Percentiles rank a stretch among this genome's conserved stretches.
Evolutionary conservation across 2,113 vertebrate species (phyloP).

Genomic region (Myodes glareolus): DNA sequence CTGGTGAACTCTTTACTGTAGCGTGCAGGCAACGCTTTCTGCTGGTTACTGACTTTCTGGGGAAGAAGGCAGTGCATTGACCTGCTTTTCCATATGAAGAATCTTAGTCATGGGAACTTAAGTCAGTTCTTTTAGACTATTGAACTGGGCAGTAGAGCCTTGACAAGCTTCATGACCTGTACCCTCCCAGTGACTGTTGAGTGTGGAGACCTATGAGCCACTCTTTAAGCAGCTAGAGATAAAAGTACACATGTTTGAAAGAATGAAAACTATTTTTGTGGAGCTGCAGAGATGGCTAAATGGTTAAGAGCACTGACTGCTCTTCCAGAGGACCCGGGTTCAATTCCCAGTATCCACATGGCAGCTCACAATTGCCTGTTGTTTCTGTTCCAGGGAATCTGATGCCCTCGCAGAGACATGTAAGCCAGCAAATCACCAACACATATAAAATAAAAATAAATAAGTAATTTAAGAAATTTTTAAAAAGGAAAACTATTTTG

Average conservation of each 20-base stretch:
- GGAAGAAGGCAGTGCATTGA: background rate
- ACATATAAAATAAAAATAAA: background rate
- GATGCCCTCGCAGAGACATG: background rate
- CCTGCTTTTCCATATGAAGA: background rate
- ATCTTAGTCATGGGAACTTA: background rate
- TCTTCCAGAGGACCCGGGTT: background rate
- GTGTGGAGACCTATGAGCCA: background rate
- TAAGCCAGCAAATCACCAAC: background rate
- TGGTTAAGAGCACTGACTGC: background rate
- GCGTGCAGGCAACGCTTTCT: background rate
- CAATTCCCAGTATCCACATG: background rate
- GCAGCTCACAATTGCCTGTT: background rate
- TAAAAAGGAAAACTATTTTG: background rate
- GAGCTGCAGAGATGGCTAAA: background rate
- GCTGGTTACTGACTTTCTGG: background rate
- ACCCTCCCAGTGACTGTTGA: background rate
- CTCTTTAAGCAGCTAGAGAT: background rate
- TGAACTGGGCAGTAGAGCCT: background rate
- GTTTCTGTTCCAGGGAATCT: background rate
- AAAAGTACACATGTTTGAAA: background rate
- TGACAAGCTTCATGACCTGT: background rate
- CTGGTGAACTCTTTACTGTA: background rate
- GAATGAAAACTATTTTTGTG: background rate
- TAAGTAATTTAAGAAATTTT: background rate
- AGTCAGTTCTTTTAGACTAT: background rate